Base-by-base conservation (phyloP, 1,140 invertebrate species). In the Brachionus asplanchnoidis region DNA sequence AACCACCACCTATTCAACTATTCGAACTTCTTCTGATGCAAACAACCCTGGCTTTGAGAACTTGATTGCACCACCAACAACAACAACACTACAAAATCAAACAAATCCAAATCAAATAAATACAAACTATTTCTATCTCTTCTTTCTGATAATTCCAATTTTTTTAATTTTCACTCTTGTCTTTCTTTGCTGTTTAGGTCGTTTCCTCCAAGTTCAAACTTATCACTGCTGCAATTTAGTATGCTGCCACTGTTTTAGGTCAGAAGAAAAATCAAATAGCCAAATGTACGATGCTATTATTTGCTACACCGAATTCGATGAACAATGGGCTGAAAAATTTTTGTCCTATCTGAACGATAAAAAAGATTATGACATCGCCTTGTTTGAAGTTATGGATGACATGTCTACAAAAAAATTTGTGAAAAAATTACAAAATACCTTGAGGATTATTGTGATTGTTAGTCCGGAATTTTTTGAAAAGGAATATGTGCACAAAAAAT, bases 221-320 rank as follows among this genome's bases (percentile, higher is more conserved):
- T 65, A 68, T 28, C 12, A 23, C 4, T 23, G 60, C 14, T 68
- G 53, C 40, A 80, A 56, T 26, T 36, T 56, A 28, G 11, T n/a
- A n/a, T 68, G 53, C 17, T 82, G 79, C 20, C 50, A 44, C 6
- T 80, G 77, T 65, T 68, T 82, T 46, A 82, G 53, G 65, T 17
- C 23, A 42, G 23, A 50, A 14, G 42, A 77, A 26, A 32, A 82
- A n/a, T 26, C 8, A 44, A 60, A 36, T 28, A 20, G 14, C 14
- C 56, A 65, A 17, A 20, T 3, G 12, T 82, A 82, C 26, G 79
- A 82, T 36, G 79, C 53, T 1, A 65, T 56, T 26, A 44, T 82
- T 26, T 82, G 79, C 17, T 42, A 42, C 17, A 65, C 40, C 14
- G 11, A 17, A 20, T 68, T 28, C 11, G 65, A 82, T 68, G 53